Base-by-base conservation (phyloP, 2,113 vertebrate species). In the Hypanus sabinus region DNA sequence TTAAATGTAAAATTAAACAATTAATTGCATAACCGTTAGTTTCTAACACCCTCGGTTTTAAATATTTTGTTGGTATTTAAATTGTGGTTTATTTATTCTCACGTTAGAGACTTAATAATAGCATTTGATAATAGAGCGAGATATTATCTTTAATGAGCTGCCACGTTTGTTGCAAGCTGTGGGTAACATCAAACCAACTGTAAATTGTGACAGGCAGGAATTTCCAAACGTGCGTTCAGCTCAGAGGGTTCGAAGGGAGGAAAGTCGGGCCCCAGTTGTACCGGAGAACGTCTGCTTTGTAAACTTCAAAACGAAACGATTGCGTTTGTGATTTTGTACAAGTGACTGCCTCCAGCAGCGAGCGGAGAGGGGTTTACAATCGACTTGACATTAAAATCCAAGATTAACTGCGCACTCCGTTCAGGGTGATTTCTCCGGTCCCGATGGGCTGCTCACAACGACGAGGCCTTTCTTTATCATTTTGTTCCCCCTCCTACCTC, bases 401-500 rank as follows among this genome's bases (percentile, higher is more conserved):
- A 79, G 76, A 79, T 18, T 62, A 16, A 8, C 3, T 9, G 16
- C 14, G 60, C 5, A 5, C 30, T 30, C 60, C 11, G 36, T 60
- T 60, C 46, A 10, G 10, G 22, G 24, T 60, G 0, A 18, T 33
- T 6, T 65, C n/a, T n/a, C 85, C 33, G 60, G 83, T 9, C 46
- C 20, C 3, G 22, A 8, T 33, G 79, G 96, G 97, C 96, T 97
- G 97, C 97, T 96, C 96, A 97, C 97, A 97, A 97, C 97, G 97
- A 96, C 96, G 95, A 95, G 92, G 96, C 96, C 97, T 95, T 95
- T 95, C 95, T 95, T 95, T 95, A 94, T 38, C 46, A 24, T 36
- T 7, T 77, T 60, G 9, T n/a, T 36, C 95, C 93, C 94, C 95
- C 95, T 95, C 94, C 95, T 95, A 94, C 95, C 96, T 24, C 16